These are phyloP conservation scores for Peromyscus nudipes DNA, from an alignment of 2,797 vertebrate genomes.

Conservation along the genomic window DNA sequence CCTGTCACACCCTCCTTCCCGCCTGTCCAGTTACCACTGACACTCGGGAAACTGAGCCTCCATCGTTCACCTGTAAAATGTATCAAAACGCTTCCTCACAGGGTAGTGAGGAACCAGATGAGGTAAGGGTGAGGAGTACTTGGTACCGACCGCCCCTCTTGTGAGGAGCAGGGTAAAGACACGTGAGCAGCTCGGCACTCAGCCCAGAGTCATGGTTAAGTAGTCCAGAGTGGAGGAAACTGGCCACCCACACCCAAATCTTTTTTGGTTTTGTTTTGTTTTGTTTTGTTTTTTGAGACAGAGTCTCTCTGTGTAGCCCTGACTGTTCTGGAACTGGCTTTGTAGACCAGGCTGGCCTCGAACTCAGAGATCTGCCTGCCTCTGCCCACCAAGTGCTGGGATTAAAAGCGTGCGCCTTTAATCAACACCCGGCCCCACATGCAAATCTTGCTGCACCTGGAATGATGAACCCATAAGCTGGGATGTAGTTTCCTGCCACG, in stretches of 20 bases:
- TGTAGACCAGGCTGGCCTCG: background rate
- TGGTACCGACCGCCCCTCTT: background rate
- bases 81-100: background rate
- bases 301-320: background rate
- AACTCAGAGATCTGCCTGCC: background rate
- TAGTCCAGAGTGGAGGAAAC: background rate
- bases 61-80: slow-evolving; percentile 6
- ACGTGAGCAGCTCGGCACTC: background rate
- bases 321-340: background rate
- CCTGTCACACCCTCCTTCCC: background rate
- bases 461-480: background rate
- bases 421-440: background rate
- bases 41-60: background rate
- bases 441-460: background rate
- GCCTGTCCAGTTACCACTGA: background rate
- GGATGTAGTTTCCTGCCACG: background rate
- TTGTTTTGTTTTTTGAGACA: background rate
- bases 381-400: background rate
- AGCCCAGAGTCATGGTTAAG: background rate
- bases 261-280: background rate
- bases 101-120: background rate
- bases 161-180: background rate
- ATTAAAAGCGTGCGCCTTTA: background rate
- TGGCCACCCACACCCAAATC: background rate
- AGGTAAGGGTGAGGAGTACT: background rate